phyloP scores from a whole-genome alignment of 2,113 vertebrate genomes.

The Boulengerochromis microlepis region DNA sequence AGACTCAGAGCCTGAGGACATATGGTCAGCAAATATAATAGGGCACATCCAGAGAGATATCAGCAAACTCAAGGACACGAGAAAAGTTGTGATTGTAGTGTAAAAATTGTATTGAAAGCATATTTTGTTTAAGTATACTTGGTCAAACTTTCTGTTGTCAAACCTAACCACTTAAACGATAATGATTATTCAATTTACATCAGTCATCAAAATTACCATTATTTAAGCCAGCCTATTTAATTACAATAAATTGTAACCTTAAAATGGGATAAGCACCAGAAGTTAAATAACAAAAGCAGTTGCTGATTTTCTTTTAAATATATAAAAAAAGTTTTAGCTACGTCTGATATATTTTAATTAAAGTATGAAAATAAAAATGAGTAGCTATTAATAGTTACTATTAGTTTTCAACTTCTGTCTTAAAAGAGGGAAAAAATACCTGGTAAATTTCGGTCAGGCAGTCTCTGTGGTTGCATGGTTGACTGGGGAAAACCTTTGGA shows the following conservation, averaged over 20 bases:
- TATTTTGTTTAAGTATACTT: not conserved
- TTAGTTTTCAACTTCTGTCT: not conserved
- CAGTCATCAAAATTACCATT: not conserved
- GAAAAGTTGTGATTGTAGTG: not conserved
- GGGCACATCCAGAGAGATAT: constrained; percentile 4
- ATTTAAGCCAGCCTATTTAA: not conserved
- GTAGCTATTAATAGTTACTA: not conserved
- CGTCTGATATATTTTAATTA: not conserved
- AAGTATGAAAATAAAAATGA: not conserved
- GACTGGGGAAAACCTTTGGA: not conserved
- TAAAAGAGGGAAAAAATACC: not conserved
- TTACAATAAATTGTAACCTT: not conserved
- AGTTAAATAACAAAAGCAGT: not conserved
- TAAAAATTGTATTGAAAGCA: not conserved
- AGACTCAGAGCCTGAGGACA: not conserved
- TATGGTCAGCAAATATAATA: constrained; percentile 18
- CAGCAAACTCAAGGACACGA: not conserved
- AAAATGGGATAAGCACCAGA: not conserved
- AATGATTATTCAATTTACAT: not conserved
- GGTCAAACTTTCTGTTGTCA: not conserved
- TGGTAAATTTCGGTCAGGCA: not conserved
- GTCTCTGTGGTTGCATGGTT: not conserved
- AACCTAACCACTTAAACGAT: not conserved
- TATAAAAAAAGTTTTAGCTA: not conserved
- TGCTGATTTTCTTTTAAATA: not conserved